Base-by-base conservation (phyloP, 2,888 invertebrate species). In the Cylloceria caligata region DNA sequence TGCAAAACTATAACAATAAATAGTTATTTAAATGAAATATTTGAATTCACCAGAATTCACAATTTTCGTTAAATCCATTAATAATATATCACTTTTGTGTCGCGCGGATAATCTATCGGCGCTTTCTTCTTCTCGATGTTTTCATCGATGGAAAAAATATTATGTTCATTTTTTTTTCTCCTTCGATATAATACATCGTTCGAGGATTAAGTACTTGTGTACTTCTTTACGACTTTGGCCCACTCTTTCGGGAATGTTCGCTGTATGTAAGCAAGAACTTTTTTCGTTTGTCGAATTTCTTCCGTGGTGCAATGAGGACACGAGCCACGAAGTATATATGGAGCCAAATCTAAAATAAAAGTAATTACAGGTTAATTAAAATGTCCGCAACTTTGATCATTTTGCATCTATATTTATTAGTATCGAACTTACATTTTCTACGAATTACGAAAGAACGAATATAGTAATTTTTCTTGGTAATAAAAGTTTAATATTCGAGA, bases 221-320 rank as follows among this genome's bases (percentile, higher is more conserved):
- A 96, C 87, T 96, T 95, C 89, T 95, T 95, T 21, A 96, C 94
- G 85, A 96, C 94, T 93, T 95, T 96, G 72, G 95, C 94, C 96
- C 96, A 97, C 91, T 96, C 96, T 88, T 95, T 95, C 5, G 97
- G 97, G 90, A 95, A 96, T 92, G 96, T 95, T 87, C 95, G 94
- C 90, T 96, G 96, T 73, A 96, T 95, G 92, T 96, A 96, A 19
- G 95, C 94, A 11, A 96, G 93, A 36, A 96, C 96, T 90, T 95
- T 95, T 90, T 96, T 95, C 87, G 96, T 96, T 93, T 96, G 96
- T 86, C 94, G 94, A 68, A 94, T 95, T 91, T 96, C 96, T 88
- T 95, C 94, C 2, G 95, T 94, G 2, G 94, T 93, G 89, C 96
- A 96, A 87, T 96, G 96, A 0, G 96, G 96, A 88, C 96, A 96